Percentiles rank a stretch among this genome's conserved stretches.
Evolutionary conservation across 2,888 invertebrate species (phyloP).

Genomic region (Phyto melanocephala): DNA sequence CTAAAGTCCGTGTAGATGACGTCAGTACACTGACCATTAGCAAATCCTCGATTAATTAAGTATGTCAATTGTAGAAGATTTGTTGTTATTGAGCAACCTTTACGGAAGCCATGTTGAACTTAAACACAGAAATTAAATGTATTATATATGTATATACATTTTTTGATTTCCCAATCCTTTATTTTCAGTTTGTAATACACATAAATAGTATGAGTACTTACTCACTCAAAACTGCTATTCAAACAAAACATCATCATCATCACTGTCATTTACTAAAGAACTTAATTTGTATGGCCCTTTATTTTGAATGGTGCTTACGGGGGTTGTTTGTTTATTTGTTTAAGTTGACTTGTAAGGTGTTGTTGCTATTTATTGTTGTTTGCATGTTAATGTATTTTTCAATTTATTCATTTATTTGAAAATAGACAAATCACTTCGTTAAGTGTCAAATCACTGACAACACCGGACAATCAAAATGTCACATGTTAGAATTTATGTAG

Average conservation of each 20-base stretch:
- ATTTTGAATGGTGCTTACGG: background rate
- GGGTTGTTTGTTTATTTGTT: constrained; percentile 38
- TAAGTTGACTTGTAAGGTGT: constrained; percentile 17
- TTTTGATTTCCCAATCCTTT: background rate
- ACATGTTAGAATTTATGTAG: constrained; percentile 47
- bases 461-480: constrained; percentile 61
- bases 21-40: too few relatives aligned
- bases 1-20: too few relatives aligned
- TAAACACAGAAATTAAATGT: too few relatives aligned
- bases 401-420: constrained; percentile 7
- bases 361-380: constrained; percentile 2
- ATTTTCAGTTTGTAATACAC: background rate
- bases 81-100: too few relatives aligned
- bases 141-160: background rate
- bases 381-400: constrained; percentile 28
- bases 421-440: constrained; percentile 65
- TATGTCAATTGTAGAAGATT: too few relatives aligned
- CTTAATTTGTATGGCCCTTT: background rate
- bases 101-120: too few relatives aligned
- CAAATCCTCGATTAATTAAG: too few relatives aligned
- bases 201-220: too few relatives aligned
- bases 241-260: constrained; percentile 28
- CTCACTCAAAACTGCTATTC: background rate
- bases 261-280: background rate
- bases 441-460: constrained; percentile 67